Base-by-base conservation (phyloP, 37 sponge, comb jelly and placozoan genomes). In the Mnemiopsis leidyi region DNA sequence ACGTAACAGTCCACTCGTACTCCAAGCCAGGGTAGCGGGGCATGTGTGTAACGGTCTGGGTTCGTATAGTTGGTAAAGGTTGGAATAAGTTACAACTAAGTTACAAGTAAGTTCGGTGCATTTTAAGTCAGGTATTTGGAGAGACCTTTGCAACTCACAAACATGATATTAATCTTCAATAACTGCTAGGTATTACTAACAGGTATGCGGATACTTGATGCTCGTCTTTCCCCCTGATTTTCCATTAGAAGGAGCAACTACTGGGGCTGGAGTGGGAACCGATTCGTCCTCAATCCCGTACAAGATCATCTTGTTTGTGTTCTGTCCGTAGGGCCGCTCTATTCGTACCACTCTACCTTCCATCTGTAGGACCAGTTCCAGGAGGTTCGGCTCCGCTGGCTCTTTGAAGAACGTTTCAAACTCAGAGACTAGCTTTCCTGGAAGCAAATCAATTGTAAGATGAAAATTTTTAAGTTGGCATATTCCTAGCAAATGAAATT, bases 11-110 rank as follows among this genome's bases (percentile, higher is more conserved):
- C 90, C 7, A 25, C 32, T n/a, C 61, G 2, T 13, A 85, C 61
- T 21, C 90, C 90, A n/a, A 85, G 61, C 90, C 90, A 85, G 90
- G 90, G 90, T 38, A 85, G 61, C 3, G 40, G 90, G 24, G 90
- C 40, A 37, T 85, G 90, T 61, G 39, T 61, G 48, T 85, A 85
- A 2, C 90, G 39, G 61, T 85, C 90, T 85, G 90, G 0, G 30
- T 1, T 1, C 3, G 79, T 3, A 25, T n/a, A 23, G 36, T 31
- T 32, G 79, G 79, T 71, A 71, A 30, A 29, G 73, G 73, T 3
- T 25, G 23, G 73, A 71, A 30, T 25, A 30, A 30, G 26, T 61
- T 61, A n/a, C n/a, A n/a, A n/a, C n/a, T n/a, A n/a, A n/a, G n/a
- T n/a, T n/a, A n/a, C n/a, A n/a, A n/a, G n/a, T n/a, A n/a, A n/a